Conservation (phyloP, 1,140 invertebrate species). For the Delia radicum region DNA sequence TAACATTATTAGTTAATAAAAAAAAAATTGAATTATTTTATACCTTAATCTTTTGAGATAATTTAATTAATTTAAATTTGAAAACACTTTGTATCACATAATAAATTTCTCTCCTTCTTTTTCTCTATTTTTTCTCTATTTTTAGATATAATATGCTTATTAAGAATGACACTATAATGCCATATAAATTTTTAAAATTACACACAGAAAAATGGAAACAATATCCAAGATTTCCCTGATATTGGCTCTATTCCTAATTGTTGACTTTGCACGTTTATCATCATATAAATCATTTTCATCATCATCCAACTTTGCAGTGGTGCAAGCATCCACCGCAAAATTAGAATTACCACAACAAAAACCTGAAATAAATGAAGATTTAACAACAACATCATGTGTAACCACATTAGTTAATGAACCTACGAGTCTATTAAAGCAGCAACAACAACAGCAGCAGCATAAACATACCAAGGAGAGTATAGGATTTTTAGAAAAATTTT, state of each 20-base stretch:
- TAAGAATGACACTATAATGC: constrained; percentile 42
- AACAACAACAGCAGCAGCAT: not conserved
- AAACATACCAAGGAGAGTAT: not conserved
- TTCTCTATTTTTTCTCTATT: not conserved
- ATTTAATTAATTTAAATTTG: no score
- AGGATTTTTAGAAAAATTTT: not conserved
- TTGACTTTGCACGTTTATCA: constrained; percentile 19
- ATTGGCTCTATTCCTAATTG: constrained; percentile 39
- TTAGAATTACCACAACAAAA: not conserved
- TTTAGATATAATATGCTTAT: constrained; percentile 50
- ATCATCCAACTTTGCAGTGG: not conserved
- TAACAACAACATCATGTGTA: not conserved
- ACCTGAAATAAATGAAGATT: not conserved
- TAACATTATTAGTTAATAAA: no score
- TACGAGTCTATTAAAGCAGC: no score
- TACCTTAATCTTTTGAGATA: no score
- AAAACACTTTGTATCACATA: no score
- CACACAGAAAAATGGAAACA: constrained; percentile 54
- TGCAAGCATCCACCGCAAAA: not conserved
- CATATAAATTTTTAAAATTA: constrained; percentile 50
- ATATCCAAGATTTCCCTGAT: constrained; percentile 54
- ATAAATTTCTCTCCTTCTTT: no score
- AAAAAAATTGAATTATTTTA: no score
- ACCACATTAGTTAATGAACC: no score
- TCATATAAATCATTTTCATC: not conserved